Conservation (phyloP, 92 coral and sea anemone genomes). For the Anthopleura xanthogrammica region DNA sequence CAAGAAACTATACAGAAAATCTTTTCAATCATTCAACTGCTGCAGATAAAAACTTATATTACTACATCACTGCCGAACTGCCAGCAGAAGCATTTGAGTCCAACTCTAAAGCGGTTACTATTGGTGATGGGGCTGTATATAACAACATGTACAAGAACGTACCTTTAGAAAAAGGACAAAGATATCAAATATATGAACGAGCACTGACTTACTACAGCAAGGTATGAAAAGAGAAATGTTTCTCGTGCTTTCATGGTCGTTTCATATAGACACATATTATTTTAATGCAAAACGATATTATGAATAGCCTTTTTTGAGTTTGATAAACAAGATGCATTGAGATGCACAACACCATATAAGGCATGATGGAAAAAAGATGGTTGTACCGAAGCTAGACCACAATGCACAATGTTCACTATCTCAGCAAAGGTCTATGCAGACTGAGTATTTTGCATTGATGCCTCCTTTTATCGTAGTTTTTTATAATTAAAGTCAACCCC, state of each 20-base stretch:
- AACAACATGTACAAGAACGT: conserved; percentile 2
- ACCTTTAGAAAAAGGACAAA: conserved; percentile 7
- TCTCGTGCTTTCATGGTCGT: neutral
- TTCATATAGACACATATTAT: too few species aligned
- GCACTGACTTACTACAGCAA: conserved; percentile 5
- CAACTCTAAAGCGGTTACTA: neutral
- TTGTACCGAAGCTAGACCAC: too few species aligned
- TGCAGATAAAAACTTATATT: neutral
- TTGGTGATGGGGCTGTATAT: conserved; percentile 20
- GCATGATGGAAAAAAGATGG: too few species aligned
- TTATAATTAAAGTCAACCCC: neutral
- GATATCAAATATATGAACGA: conserved; percentile 12
- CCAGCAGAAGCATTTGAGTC: neutral
- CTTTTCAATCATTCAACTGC: conserved; percentile 5
- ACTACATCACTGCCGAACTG: conserved; percentile 9
- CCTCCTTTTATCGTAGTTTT: neutral
- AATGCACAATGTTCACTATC: too few species aligned
- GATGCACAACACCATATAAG: too few species aligned
- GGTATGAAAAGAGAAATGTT: neutral
- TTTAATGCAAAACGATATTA: too few species aligned
- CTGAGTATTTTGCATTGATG: too few species aligned
- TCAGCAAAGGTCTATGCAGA: too few species aligned
- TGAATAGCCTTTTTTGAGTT: too few species aligned
- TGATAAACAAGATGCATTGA: too few species aligned
- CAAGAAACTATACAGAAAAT: neutral